phyloP scores from a whole-genome alignment of 2,888 invertebrate genomes.

The Panorpa germanica region DNA sequence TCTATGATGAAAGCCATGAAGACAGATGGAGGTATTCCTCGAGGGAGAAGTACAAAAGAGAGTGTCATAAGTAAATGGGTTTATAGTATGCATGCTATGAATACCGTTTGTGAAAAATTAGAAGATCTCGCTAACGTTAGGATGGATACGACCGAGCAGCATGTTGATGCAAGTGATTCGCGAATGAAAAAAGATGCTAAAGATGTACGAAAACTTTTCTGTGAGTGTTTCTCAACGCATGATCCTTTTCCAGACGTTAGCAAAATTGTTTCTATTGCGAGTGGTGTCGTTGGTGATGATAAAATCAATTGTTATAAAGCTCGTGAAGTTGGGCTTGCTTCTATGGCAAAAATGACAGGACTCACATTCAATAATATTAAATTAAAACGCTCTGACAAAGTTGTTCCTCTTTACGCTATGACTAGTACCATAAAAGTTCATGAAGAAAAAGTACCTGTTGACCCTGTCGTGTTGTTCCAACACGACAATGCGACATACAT shows the following conservation, averaged over 20 bases:
- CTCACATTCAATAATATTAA: no score
- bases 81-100: constrained; percentile 17
- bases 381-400: no score
- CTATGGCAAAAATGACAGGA: constrained; percentile 16
- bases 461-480: no score
- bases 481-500: no score
- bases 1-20: constrained; percentile 18
- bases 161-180: constrained; percentile 20
- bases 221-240: constrained; percentile 18
- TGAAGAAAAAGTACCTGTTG: no score
- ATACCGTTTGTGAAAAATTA: constrained; percentile 17
- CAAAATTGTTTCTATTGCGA: constrained; percentile 11
- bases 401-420: no score
- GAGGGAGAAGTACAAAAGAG: constrained; percentile 20
- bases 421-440: no score
- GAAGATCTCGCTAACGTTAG: constrained; percentile 17
- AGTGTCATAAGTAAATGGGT: constrained; percentile 21
- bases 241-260: constrained; percentile 16
- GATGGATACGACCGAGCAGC: constrained; percentile 18
- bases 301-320: constrained; percentile 13
- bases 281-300: constrained; percentile 13
- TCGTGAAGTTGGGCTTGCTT: constrained; percentile 17
- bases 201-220: constrained; percentile 16
- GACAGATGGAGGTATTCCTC: constrained; percentile 21
- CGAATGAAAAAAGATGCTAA: constrained; percentile 16